Conservation (phyloP, 2,888 invertebrate genomes). For the Drosophila flavopinicola region DNA sequence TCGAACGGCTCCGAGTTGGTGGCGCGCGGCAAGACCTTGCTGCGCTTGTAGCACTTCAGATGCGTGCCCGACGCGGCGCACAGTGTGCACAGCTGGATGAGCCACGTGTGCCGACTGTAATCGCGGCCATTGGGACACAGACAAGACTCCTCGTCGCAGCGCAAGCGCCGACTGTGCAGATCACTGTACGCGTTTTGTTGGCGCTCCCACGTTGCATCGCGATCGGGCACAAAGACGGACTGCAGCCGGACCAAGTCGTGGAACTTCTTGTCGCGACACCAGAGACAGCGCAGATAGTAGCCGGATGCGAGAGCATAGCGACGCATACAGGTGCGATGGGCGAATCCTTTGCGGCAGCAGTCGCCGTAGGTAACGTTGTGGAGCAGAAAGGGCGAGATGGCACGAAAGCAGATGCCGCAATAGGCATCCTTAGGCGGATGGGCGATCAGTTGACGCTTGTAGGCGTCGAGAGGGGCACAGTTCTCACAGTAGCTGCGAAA, state of each 20-base stretch:
- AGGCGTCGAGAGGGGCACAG: conserved; percentile 65
- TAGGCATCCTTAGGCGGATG: conserved; percentile 24
- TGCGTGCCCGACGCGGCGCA: conserved; percentile 76
- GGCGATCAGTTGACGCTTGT: conserved; percentile 21
- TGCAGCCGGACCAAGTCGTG: conserved; percentile 71
- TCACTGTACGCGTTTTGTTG: conserved; percentile 90
- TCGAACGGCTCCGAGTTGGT: neutral
- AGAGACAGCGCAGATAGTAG: conserved; percentile 81
- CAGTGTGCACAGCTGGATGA: conserved; percentile 57
- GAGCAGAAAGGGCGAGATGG: conserved; percentile 40
- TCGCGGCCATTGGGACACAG: conserved; percentile 87
- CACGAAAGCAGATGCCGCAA: conserved; percentile 74
- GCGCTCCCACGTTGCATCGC: conserved; percentile 93
- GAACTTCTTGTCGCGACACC: conserved; percentile 75
- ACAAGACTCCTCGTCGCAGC: conserved; percentile 87
- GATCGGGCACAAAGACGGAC: conserved; percentile 84
- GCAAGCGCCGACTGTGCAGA: conserved; percentile 86
- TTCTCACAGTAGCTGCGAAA: conserved; percentile 75
- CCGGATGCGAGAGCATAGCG: conserved; percentile 79
- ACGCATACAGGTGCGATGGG: conserved; percentile 77
- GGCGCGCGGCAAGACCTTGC: conserved; percentile 7
- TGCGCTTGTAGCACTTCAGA: conserved; percentile 46
- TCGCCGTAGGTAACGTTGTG: conserved; percentile 59
- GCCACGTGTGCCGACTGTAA: conserved; percentile 68
- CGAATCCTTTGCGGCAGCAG: conserved; percentile 79